A percentile compares a stretch with the other conserved stretches of the same genome.
Conservation (phyloP, 2,797 vertebrate genomes). For the Rhinichthys osculus region DNA sequence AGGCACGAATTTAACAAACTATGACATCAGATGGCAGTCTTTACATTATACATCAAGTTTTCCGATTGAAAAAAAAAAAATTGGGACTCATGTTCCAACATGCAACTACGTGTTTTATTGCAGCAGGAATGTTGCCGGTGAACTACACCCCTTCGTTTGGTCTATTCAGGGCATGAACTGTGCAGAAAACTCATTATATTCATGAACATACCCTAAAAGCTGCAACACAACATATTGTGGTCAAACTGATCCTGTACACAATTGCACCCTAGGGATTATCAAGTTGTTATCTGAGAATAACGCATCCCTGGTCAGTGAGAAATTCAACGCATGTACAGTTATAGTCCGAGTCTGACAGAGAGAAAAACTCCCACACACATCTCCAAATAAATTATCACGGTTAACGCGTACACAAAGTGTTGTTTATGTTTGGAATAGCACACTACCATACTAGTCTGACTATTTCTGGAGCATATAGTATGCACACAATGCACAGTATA, state of each 20-base stretch:
- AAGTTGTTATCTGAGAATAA: conserved; percentile 9
- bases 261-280: conserved; percentile 40
- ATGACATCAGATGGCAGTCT: neutral
- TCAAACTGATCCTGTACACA: conserved; percentile 43
- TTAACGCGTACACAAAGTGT: neutral
- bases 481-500: neutral
- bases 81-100: neutral
- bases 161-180: conserved; percentile 27
- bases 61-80: neutral
- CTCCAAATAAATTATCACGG: conserved; percentile 10
- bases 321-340: conserved; percentile 18
- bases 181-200: conserved; percentile 12
- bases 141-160: conserved; percentile 27
- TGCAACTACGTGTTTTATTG: conserved; percentile 37
- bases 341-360: conserved; percentile 15
- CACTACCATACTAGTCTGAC: neutral
- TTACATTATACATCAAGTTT: neutral
- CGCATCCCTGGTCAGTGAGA: conserved; percentile 13
- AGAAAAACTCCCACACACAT: conserved; percentile 29
- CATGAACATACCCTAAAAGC: conserved; percentile 45
- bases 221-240: conserved; percentile 50
- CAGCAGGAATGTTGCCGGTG: conserved; percentile 42
- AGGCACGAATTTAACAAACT: neutral
- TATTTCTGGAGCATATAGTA: neutral
- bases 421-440: conserved; percentile 26